Evolutionary conservation across 2,888 invertebrate species (phyloP).

Genomic region (Alcis repandata): DNA sequence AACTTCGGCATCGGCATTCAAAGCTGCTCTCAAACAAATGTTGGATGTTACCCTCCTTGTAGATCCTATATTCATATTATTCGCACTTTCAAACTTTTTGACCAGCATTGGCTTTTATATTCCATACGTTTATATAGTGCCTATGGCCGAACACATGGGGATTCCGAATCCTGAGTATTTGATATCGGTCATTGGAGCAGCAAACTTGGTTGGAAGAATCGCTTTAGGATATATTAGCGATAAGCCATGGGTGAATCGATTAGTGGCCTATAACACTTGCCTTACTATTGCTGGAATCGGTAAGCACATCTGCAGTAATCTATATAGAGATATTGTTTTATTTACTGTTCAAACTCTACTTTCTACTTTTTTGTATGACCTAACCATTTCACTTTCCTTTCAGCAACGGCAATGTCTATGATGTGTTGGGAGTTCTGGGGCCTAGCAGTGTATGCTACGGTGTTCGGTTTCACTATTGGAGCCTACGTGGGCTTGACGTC

Average conservation of each 20-base stretch:
- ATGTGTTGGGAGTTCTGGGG: slow-evolving; percentile 90
- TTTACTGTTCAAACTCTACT: not conserved
- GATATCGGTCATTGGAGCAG: slow-evolving; percentile 93
- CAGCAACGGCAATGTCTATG: slow-evolving; percentile 93
- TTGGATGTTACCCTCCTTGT: slow-evolving; percentile 94
- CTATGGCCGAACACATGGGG: slow-evolving; percentile 89
- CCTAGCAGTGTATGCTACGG: slow-evolving; percentile 91
- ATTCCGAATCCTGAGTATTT: slow-evolving; percentile 89
- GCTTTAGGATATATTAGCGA: slow-evolving; percentile 95
- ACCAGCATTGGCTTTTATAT: slow-evolving; percentile 98
- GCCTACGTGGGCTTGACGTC: slow-evolving; percentile 99
- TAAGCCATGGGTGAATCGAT: slow-evolving; percentile 96
- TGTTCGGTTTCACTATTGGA: slow-evolving; percentile 96
- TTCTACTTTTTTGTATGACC: not conserved
- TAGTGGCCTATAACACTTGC: slow-evolving; percentile 95
- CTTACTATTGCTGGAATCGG: slow-evolving; percentile 95
- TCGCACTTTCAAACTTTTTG: slow-evolving; percentile 97
- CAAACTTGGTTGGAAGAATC: slow-evolving; percentile 96
- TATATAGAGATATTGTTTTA: not conserved
- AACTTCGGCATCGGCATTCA: slow-evolving; percentile 83
- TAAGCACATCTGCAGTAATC: slow-evolving; percentile 75
- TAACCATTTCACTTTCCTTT: slow-evolving; percentile 42
- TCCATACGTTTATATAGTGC: slow-evolving; percentile 95
- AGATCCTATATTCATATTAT: slow-evolving; percentile 95
- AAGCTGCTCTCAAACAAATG: slow-evolving; percentile 92